Evolutionary conservation across 2,113 vertebrate genomes (phyloP).

Genomic region (Centropus unirufus): DNA sequence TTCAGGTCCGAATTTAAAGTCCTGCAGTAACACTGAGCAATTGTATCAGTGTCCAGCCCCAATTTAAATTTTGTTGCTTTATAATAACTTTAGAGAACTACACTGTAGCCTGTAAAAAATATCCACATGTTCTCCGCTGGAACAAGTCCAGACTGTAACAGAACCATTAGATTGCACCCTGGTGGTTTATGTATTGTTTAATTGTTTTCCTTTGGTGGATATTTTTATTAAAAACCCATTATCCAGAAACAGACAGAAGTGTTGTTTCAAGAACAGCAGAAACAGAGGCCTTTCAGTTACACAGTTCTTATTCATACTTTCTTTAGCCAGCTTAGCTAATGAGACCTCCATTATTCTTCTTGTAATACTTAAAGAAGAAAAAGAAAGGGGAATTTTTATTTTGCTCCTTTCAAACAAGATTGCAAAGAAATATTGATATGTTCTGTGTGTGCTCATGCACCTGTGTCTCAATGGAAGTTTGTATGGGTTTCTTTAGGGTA

Average conservation of each 20-base stretch:
- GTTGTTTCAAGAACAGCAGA: slow-evolving; percentile 78
- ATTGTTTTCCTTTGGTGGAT: slow-evolving; percentile 83
- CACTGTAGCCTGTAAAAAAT: slow-evolving; percentile 76
- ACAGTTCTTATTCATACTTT: slow-evolving; percentile 63
- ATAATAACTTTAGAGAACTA: slow-evolving; percentile 74
- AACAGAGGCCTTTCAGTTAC: slow-evolving; percentile 43
- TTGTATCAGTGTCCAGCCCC: slow-evolving; percentile 36
- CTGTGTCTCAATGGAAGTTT: slow-evolving; percentile 7
- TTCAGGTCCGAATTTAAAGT: slow-evolving; percentile 12
- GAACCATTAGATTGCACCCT: slow-evolving; percentile 77
- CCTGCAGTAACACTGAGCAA: slow-evolving; percentile 18
- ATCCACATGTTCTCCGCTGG: slow-evolving; percentile 73
- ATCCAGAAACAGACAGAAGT: slow-evolving; percentile 79
- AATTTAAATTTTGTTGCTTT: slow-evolving; percentile 75
- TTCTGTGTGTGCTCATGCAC: not conserved
- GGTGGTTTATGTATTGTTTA: slow-evolving; percentile 85
- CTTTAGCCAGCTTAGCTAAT: slow-evolving; percentile 65
- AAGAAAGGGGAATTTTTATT: slow-evolving; percentile 55
- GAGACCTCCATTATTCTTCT: slow-evolving; percentile 60
- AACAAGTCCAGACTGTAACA: slow-evolving; percentile 76
- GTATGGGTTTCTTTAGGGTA: not conserved
- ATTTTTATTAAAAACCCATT: slow-evolving; percentile 82
- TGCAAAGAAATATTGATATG: slow-evolving; percentile 14
- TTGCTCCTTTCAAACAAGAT: slow-evolving; percentile 56
- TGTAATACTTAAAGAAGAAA: slow-evolving; percentile 68